phyloP scores from a whole-genome alignment of 2,113 vertebrate species.

The Rhegmatorhina hoffmannsi region DNA sequence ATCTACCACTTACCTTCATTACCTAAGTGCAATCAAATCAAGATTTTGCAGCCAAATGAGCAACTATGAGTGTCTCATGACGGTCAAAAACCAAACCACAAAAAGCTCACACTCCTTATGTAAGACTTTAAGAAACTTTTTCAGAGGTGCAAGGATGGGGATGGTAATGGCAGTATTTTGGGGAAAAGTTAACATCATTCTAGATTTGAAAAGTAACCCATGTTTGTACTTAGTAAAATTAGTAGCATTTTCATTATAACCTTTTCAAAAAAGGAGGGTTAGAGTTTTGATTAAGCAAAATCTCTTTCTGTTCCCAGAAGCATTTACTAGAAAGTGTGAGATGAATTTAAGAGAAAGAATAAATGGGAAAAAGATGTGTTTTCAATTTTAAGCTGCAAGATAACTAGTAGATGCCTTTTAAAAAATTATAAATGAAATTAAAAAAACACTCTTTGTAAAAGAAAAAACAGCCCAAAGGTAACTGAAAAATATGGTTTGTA shows the following conservation, averaged over 20 bases:
- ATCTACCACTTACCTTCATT: not conserved
- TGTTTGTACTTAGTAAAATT: not conserved
- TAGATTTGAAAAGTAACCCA: not conserved
- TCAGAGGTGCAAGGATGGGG: not conserved
- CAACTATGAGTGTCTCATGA: not conserved
- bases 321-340: not conserved
- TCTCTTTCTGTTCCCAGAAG: not conserved
- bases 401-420: not conserved
- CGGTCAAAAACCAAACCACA: not conserved
- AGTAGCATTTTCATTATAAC: not conserved
- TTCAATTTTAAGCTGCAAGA: not conserved
- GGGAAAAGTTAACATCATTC: not conserved
- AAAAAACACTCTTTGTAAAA: not conserved
- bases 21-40: not conserved
- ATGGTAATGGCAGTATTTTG: not conserved
- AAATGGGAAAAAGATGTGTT: not conserved
- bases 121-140: not conserved
- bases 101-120: not conserved
- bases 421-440: not conserved
- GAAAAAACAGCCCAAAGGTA: not conserved
- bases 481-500: not conserved
- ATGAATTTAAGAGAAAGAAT: not conserved
- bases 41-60: not conserved
- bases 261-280: not conserved
- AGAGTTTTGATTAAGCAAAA: not conserved